Base-by-base conservation (phyloP, 2,797 vertebrate species). In the Chelon auratus region DNA sequence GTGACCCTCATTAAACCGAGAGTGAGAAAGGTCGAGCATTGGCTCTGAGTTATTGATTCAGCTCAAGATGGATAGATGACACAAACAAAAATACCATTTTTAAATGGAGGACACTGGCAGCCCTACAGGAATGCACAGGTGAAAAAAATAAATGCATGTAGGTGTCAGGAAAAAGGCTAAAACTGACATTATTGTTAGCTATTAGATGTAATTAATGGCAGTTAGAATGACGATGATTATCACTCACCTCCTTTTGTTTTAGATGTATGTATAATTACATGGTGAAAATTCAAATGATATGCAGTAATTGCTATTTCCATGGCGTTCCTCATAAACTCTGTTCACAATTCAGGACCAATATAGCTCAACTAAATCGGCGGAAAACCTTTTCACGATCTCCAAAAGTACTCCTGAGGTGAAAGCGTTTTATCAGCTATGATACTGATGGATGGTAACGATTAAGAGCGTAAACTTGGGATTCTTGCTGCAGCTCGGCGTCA, bases 1-100 rank as follows among this genome's bases (percentile, higher is more conserved):
- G 13, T 67, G 82, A 81, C 43, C 62, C 73, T 89, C 75, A 84
- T 87, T 86, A 72, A 48, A 65, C 39, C 62, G 30, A 14, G 56
- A 69, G 75, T 24, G 54, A 33, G 55, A 85, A 91, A 93, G 85
- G 87, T 91, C 75, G 77, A 5, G 7, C 10, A 62, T 74, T 12
- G 50, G n/a, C 36, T 67, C 17, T 1, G 22, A 55, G 26, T 47
- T 57, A 83, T 74, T 58, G 72, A 90, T 87, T 61, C 11, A 61
- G 68, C 54, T 71, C 11, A 26, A 56, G 52, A 50, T 50, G 26
- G 66, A 83, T 86, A 68, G 14, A 77, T 74, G 36, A 66, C n/a
- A 36, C 9, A 33, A 63, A 64, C 83, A 24, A 74, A 36, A 40
- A 33, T 33, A 26, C 3, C 51, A 40, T 3, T 48, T 22, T 52